phyloP scores from a whole-genome alignment of 2,888 invertebrate species.

The Eudemis profundana region DNA sequence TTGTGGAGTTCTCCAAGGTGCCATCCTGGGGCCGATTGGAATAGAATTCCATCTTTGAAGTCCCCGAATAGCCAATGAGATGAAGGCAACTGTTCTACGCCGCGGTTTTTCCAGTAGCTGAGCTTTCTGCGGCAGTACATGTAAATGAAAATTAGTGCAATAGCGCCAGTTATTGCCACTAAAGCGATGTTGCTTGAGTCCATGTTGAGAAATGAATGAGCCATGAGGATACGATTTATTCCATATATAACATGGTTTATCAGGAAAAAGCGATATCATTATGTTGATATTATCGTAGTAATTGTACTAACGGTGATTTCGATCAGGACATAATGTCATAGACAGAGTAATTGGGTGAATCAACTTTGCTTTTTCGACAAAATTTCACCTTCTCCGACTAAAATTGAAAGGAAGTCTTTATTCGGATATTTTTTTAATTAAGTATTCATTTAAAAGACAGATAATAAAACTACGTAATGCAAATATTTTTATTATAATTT shows the following conservation, averaged over 20 bases:
- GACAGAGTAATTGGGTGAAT: too few species aligned
- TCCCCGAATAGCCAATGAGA: slow-evolving; percentile 50
- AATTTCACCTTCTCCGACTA: too few species aligned
- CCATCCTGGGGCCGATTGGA: slow-evolving; percentile 51
- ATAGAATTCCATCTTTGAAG: slow-evolving; percentile 52
- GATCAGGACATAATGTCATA: too few species aligned
- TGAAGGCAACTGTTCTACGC: slow-evolving; percentile 19
- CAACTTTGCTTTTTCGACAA: too few species aligned
- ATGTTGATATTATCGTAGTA: too few species aligned
- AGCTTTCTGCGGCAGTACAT: slow-evolving; percentile 29
- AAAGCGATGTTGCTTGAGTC: not conserved
- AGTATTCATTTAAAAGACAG: too few species aligned
- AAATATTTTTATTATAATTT: too few species aligned
- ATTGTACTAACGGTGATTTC: too few species aligned
- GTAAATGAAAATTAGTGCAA: slow-evolving; percentile 7
- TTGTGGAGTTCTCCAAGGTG: slow-evolving; percentile 50
- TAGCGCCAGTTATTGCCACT: not conserved
- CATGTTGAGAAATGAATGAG: not conserved
- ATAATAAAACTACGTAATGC: too few species aligned
- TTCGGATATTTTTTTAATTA: too few species aligned
- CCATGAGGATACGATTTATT: not conserved
- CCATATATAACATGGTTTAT: not conserved
- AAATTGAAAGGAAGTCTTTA: too few species aligned
- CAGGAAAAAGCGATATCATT: too few species aligned
- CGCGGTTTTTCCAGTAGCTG: slow-evolving; percentile 23